Conservation (phyloP, 2,113 vertebrate genomes). For the Pelmatolapia mariae region DNA sequence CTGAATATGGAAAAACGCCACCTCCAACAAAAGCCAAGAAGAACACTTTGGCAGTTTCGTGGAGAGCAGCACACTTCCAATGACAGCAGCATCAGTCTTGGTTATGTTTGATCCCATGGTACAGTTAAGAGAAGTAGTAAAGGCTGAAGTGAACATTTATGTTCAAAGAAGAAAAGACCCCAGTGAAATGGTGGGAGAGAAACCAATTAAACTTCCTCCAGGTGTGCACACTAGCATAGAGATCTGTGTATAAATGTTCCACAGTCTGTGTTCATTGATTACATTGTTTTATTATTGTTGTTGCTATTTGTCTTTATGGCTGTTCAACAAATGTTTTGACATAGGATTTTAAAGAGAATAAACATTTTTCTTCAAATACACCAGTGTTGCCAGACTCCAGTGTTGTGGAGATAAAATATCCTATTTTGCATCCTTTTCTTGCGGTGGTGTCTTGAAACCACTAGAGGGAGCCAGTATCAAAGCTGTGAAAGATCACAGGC, state of each 20-base stretch:
- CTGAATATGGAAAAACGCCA: accelerated
- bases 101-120: not conserved
- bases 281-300: not conserved
- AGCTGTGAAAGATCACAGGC: not conserved
- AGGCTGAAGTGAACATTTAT: not conserved
- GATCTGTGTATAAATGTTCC: not conserved
- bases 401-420: too few relatives aligned
- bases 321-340: not conserved
- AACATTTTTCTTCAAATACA: not conserved
- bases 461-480: slow-evolving; percentile 10
- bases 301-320: not conserved
- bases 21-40: not conserved
- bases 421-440: not conserved
- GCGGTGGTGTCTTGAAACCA: not conserved
- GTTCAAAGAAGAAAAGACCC: not conserved
- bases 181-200: not conserved
- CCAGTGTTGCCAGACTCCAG: not conserved
- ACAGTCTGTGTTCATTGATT: not conserved
- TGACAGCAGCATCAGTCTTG: not conserved
- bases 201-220: not conserved
- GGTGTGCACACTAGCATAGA: not conserved
- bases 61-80: not conserved
- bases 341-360: not conserved
- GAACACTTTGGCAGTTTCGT: accelerated
- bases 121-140: not conserved